Conservation (phyloP, 2,113 vertebrate genomes). For the Labeo catla region DNA sequence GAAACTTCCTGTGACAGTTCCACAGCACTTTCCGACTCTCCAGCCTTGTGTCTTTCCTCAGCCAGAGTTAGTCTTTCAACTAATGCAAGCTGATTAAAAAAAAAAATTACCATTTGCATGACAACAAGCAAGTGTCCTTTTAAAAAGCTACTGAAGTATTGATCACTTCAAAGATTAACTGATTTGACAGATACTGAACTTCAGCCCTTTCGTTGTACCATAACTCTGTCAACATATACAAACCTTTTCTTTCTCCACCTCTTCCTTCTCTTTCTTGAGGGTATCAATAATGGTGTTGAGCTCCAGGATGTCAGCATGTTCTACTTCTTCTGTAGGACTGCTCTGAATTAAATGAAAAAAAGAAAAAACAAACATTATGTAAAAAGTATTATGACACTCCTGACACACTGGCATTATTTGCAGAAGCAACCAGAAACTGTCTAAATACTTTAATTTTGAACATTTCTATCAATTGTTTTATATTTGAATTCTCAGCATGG, state of each 20-base stretch:
- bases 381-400: neutral
- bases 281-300: constrained; percentile 76
- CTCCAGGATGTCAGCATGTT: constrained; percentile 80
- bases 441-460: neutral
- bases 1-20: constrained; percentile 66
- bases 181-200: neutral
- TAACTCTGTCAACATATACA: constrained; percentile 28
- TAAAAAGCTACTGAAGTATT: neutral
- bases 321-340: constrained; percentile 70
- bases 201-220: neutral
- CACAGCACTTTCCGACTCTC: neutral
- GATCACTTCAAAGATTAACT: neutral
- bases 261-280: constrained; percentile 77
- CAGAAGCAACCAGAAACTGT: neutral
- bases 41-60: constrained; percentile 41
- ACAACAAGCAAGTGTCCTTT: neutral
- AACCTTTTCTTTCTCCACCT: constrained; percentile 74
- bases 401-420: neutral
- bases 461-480: neutral
- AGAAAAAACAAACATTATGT: neutral
- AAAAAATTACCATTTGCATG: neutral
- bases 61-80: constrained; percentile 63
- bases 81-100: constrained; percentile 38
- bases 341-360: constrained; percentile 54
- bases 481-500: neutral